Conservation (phyloP, 2,113 vertebrate species). For the Struthidea cinerea region DNA sequence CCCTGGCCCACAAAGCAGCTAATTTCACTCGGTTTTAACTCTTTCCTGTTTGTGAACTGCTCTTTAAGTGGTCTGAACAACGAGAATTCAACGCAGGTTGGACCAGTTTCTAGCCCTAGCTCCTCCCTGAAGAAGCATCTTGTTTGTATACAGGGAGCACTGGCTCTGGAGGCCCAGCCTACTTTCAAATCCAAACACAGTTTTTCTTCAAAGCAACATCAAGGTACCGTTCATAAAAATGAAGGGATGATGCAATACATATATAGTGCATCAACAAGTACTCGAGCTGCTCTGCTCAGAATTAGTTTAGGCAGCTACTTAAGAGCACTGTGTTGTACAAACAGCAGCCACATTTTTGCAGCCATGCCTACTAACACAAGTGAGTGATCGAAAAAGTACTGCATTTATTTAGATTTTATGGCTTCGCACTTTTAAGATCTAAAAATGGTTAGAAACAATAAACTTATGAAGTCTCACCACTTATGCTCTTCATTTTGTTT, state of each 20-base stretch:
- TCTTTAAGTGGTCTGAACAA: neutral
- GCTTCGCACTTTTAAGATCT: neutral
- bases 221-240: slow-evolving; percentile 11
- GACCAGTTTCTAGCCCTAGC: neutral
- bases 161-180: neutral
- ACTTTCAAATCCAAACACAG: neutral
- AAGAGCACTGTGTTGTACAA: neutral
- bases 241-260: slow-evolving; percentile 11
- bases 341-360: neutral
- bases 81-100: neutral
- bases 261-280: neutral
- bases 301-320: neutral
- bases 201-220: slow-evolving; percentile 32
- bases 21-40: neutral
- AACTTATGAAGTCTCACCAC: neutral
- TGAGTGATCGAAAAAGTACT: neutral
- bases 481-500: neutral
- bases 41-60: neutral
- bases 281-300: neutral
- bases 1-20: neutral
- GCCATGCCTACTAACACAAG: neutral
- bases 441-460: neutral
- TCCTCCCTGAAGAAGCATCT: slow-evolving; percentile 22
- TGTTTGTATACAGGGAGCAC: neutral
- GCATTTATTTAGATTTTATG: neutral